These are phyloP conservation scores for Bombus superbus DNA, from an alignment of 1,140 invertebrate species.

Conservation along the genomic window DNA sequence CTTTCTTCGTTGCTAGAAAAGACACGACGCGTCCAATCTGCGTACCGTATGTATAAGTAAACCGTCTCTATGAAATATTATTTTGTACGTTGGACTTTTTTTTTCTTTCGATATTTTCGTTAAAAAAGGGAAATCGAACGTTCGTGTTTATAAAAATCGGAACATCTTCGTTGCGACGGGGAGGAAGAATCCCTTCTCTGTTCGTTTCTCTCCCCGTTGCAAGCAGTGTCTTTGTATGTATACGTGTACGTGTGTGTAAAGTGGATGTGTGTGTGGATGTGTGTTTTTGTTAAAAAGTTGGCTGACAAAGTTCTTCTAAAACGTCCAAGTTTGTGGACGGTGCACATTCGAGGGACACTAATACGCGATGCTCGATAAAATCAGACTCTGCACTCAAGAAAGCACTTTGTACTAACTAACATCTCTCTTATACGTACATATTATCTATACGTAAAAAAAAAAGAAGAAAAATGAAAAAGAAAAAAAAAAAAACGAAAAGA, in stretches of 20 bases:
- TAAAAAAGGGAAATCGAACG: slow-evolving; percentile 33
- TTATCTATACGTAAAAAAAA: slow-evolving; percentile 2
- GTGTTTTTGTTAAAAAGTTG: slow-evolving; percentile 13
- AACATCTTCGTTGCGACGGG: background rate
- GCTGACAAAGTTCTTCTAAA: slow-evolving; percentile 32
- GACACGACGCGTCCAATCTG: slow-evolving; percentile 11
- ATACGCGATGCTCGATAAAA: slow-evolving; percentile 28
- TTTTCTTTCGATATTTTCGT: background rate
- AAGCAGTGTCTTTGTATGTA: background rate
- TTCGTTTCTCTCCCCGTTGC: background rate
- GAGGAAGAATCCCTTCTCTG: too few species aligned
- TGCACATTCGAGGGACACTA: slow-evolving; percentile 40
- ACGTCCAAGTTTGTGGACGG: slow-evolving; percentile 42
- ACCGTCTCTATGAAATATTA: background rate
- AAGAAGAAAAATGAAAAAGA: background rate
- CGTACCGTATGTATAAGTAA: background rate
- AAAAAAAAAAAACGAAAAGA: background rate
- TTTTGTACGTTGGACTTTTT: slow-evolving; percentile 22
- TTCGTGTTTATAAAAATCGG: slow-evolving; percentile 34
- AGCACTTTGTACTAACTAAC: slow-evolving; percentile 56
- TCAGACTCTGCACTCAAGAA: slow-evolving; percentile 44
- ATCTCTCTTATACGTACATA: slow-evolving; percentile 25
- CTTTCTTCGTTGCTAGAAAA: background rate
- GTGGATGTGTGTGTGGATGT: background rate
- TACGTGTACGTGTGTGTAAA: background rate